Conservation (phyloP, 23 tunicate species). For the Ascidia mentula region DNA sequence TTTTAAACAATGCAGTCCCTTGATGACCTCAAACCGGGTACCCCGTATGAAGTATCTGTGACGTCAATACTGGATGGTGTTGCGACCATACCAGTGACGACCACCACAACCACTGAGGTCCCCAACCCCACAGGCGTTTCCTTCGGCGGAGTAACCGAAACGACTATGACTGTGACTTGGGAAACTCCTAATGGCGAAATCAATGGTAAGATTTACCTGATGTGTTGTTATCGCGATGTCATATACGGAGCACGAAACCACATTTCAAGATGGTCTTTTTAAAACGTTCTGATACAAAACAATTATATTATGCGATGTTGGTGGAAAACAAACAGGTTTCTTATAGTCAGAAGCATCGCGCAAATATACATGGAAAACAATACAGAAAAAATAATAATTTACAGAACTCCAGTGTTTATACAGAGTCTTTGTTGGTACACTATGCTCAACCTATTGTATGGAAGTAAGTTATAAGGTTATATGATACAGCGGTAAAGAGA, state of each 20-base stretch:
- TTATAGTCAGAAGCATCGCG: too few species aligned
- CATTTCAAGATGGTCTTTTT: too few species aligned
- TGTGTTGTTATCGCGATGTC: too few species aligned
- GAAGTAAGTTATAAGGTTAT: too few species aligned
- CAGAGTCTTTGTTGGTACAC: too few species aligned
- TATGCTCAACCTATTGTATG: too few species aligned
- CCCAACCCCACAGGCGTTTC: constrained; percentile 22
- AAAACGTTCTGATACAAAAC: too few species aligned
- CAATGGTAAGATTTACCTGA: background rate
- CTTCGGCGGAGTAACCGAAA: background rate
- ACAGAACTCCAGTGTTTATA: background rate
- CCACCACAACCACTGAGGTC: constrained; percentile 9
- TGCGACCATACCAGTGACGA: background rate
- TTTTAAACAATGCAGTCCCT: constrained; percentile 12
- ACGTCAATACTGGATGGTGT: constrained; percentile 20
- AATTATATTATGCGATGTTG: too few species aligned
- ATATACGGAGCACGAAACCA: too few species aligned
- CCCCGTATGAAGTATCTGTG: constrained; percentile 32
- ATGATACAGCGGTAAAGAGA: too few species aligned
- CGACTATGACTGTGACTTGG: background rate
- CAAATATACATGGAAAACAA: too few species aligned
- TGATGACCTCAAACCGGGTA: constrained; percentile 29
- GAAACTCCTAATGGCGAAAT: background rate
- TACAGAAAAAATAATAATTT: background rate
- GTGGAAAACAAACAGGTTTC: too few species aligned